Base-by-base conservation (phyloP, 2,113 vertebrate genomes). In the Periophthalmodon schlosseri region DNA sequence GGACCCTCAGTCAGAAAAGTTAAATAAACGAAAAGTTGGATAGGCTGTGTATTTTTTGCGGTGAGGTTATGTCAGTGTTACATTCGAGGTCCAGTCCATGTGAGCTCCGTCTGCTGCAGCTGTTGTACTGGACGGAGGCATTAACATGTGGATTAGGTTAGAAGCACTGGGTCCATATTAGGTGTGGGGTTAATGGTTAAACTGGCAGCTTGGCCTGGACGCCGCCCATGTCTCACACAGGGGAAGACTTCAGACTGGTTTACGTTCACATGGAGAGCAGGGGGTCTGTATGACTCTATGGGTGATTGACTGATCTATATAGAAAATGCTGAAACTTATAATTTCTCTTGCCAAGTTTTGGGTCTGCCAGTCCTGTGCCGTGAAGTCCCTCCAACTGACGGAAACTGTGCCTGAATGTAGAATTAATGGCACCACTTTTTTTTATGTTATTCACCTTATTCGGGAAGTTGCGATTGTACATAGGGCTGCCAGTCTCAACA, bases 91-190 rank as follows among this genome's bases (percentile, higher is more conserved):
- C 68, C 67, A 69, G 21, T 60, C 21, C 63, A 65, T 8, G 28
- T 63, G 60, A 63, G 15, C 28, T 39, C 63, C 7, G 79, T 83
- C 76, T 86, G 72, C 76, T 63, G 79, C 88, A 89, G 86, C 81
- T 88, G 81, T 75, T 82, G 69, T 36, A 68, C 60, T 18, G 23
- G 24, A 49, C 56, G 21, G 36, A 56, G 66, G 76, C 70, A 34
- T 78, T 74, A 10, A 79, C 86, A 88, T 81, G 76, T 87, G 84
- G 87, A 68, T 85, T 83, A 81, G 71, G 72, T 92, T 91, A 82
- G 73, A 69, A 33, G 61, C 63, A 44, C 75, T 74, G 70, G 76
- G 69, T 83, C 75, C 65, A 78, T 69, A 76, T 23, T 79, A 74
- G 50, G 77, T 84, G 82, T 80, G 74, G 79, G 83, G 74, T 89